These are phyloP conservation scores for Auanema freiburgensis DNA, from an alignment of 2,888 invertebrate species.

Conservation along the genomic window DNA sequence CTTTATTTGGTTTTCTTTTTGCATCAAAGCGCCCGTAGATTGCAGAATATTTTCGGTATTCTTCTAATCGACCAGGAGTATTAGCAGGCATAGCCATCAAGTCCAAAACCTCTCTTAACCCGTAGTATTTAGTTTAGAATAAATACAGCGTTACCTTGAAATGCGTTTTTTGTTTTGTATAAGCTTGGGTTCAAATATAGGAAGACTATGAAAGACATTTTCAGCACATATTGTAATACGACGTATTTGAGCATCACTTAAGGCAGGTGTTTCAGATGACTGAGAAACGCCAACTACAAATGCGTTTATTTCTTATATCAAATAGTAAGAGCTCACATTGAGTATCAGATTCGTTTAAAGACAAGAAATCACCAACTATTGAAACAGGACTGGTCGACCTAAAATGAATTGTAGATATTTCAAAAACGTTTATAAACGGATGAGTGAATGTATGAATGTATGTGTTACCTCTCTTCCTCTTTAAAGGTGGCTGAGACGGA, in stretches of 20 bases:
- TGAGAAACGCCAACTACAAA: too few species aligned
- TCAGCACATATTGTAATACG: conserved; percentile 32
- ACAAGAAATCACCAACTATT: conserved; percentile 41
- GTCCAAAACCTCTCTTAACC: conserved; percentile 69
- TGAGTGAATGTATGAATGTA: too few species aligned
- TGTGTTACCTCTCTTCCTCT: conserved; percentile 19
- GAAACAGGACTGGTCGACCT: conserved; percentile 41
- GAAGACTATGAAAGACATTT: conserved; percentile 22
- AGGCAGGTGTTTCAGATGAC: conserved; percentile 58
- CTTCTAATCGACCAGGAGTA: conserved; percentile 86
- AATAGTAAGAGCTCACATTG: conserved; percentile 36
- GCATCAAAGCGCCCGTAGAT: conserved; percentile 98
- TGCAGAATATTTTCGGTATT: conserved; percentile 90
- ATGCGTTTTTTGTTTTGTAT: conserved; percentile 85
- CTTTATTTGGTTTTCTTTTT: conserved; percentile 92
- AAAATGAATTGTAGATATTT: background rate
- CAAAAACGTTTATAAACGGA: background rate
- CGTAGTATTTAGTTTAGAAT: conserved; percentile 5
- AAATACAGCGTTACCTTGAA: conserved; percentile 33
- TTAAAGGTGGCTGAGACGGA: conserved; percentile 26
- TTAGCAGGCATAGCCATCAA: conserved; percentile 87
- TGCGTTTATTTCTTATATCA: too few species aligned
- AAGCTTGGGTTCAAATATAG: conserved; percentile 75
- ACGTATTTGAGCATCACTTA: conserved; percentile 81
- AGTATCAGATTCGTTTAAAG: conserved; percentile 42